phyloP scores from a whole-genome alignment of 1,140 invertebrate species.

The Drosophila pandora region DNA sequence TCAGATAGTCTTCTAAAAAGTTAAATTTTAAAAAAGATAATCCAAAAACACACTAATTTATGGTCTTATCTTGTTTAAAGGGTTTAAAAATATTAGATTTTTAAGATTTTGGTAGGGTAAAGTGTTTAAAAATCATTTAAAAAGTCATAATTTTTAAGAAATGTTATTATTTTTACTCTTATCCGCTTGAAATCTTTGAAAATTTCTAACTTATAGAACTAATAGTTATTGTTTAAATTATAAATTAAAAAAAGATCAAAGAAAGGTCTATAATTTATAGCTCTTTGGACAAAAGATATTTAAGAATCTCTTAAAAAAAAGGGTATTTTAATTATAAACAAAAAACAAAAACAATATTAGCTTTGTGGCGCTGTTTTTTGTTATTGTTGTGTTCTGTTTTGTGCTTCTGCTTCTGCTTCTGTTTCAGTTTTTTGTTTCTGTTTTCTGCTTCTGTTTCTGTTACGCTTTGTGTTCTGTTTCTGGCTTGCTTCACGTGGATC shows the following conservation, averaged over 20 bases:
- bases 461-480: slow-evolving; percentile 12
- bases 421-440: not conserved
- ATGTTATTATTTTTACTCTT: too few relatives aligned
- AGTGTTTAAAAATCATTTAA: too few relatives aligned
- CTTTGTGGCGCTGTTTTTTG: slow-evolving; percentile 27
- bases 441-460: slow-evolving; percentile 30
- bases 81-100: too few relatives aligned
- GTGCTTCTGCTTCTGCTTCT: slow-evolving; percentile 10
- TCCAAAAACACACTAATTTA: too few relatives aligned
- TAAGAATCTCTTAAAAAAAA: not conserved
- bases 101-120: too few relatives aligned
- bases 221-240: too few relatives aligned
- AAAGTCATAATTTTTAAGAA: too few relatives aligned
- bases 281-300: not conserved
- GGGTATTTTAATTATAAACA: not conserved
- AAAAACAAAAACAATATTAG: not conserved
- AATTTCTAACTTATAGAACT: too few relatives aligned
- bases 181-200: too few relatives aligned
- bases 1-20: not conserved
- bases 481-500: slow-evolving; percentile 70
- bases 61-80: too few relatives aligned
- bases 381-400: not conserved
- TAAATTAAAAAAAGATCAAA: not conserved
- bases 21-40: too few relatives aligned
- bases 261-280: not conserved